Conservation (phyloP, 2,797 vertebrate genomes). For the Gymnoscopelus microlampas region DNA sequence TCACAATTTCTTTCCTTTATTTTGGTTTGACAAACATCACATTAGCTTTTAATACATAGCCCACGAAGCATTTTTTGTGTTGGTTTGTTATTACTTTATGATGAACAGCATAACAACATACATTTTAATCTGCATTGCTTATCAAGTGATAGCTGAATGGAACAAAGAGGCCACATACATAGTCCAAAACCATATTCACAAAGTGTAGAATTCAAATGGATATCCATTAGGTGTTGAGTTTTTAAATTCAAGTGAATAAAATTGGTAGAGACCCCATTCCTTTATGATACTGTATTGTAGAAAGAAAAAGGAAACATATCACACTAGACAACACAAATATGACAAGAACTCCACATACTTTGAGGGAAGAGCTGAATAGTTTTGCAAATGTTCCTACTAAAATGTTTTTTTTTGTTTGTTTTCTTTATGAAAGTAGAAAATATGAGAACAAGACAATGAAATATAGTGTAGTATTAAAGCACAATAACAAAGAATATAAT, state of each 20-base stretch:
- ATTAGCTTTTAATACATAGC: slow-evolving; percentile 55
- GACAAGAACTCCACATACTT: slow-evolving; percentile 53
- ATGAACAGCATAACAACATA: slow-evolving; percentile 58
- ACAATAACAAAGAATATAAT: slow-evolving; percentile 44
- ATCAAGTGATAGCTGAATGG: slow-evolving; percentile 40
- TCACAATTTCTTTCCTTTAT: slow-evolving; percentile 60
- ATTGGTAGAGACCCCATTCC: slow-evolving; percentile 28
- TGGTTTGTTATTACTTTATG: slow-evolving; percentile 11
- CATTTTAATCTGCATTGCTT: slow-evolving; percentile 47
- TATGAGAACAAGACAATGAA: slow-evolving; percentile 38
- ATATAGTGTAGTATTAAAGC: slow-evolving; percentile 36
- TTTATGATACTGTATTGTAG: slow-evolving; percentile 36
- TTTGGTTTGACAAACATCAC: slow-evolving; percentile 67
- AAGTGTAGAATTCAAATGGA: slow-evolving; percentile 51
- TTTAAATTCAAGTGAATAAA: slow-evolving; percentile 39
- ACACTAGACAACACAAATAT: slow-evolving; percentile 52
- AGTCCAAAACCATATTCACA: slow-evolving; percentile 54
- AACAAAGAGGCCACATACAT: slow-evolving; percentile 47
- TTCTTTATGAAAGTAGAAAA: slow-evolving; percentile 54
- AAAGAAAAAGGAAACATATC: slow-evolving; percentile 51
- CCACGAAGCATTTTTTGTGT: slow-evolving; percentile 47
- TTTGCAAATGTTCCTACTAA: slow-evolving; percentile 34
- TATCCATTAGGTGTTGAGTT: slow-evolving; percentile 22
- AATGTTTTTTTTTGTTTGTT: slow-evolving; percentile 11
- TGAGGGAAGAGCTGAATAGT: slow-evolving; percentile 25